phyloP scores from a whole-genome alignment of 2,888 invertebrate species.

The Alloplasta piceator region DNA sequence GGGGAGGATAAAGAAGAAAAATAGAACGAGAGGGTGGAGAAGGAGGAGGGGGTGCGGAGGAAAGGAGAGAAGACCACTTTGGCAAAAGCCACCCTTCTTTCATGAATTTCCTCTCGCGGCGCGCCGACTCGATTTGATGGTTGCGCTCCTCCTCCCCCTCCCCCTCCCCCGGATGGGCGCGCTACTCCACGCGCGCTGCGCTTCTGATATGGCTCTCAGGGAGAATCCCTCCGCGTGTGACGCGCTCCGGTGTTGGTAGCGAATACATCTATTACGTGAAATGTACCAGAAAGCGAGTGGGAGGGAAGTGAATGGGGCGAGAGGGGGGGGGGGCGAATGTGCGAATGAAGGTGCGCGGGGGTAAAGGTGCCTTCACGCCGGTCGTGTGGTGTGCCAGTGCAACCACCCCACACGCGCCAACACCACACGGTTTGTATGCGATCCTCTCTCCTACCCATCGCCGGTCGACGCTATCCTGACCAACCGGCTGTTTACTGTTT shows the following conservation, averaged over 20 bases:
- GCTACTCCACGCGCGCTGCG: slow-evolving; percentile 3
- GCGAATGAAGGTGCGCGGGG: slow-evolving; percentile 41
- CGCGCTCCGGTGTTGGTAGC: neutral
- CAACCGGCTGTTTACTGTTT: slow-evolving; percentile 84
- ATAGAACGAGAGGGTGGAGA: slow-evolving; percentile 27
- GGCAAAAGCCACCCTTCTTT: slow-evolving; percentile 60
- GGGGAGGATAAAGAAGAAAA: slow-evolving; percentile 17
- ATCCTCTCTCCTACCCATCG: slow-evolving; percentile 70
- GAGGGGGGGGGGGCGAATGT: slow-evolving; percentile 24
- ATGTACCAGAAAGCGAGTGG: slow-evolving; percentile 16
- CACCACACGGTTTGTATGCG: slow-evolving; percentile 10
- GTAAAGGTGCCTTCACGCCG: slow-evolving; percentile 64
- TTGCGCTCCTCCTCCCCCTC: slow-evolving; percentile 30
- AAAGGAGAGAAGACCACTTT: slow-evolving; percentile 48
- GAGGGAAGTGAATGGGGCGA: neutral
- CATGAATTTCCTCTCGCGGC: slow-evolving; percentile 52
- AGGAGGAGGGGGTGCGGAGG: neutral
- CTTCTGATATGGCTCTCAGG: slow-evolving; percentile 19
- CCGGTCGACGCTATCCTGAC: slow-evolving; percentile 78
- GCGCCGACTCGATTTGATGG: slow-evolving; percentile 64
- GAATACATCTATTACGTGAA: slow-evolving; percentile 1
- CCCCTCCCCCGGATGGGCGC: slow-evolving; percentile 21
- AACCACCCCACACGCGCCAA: slow-evolving; percentile 65
- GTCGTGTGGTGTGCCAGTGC: slow-evolving; percentile 54
- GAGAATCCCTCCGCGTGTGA: slow-evolving; percentile 16